These are phyloP conservation scores for Myoxocephalus aenaeus DNA, from an alignment of 2,797 vertebrate genomes.

Conservation along the genomic window DNA sequence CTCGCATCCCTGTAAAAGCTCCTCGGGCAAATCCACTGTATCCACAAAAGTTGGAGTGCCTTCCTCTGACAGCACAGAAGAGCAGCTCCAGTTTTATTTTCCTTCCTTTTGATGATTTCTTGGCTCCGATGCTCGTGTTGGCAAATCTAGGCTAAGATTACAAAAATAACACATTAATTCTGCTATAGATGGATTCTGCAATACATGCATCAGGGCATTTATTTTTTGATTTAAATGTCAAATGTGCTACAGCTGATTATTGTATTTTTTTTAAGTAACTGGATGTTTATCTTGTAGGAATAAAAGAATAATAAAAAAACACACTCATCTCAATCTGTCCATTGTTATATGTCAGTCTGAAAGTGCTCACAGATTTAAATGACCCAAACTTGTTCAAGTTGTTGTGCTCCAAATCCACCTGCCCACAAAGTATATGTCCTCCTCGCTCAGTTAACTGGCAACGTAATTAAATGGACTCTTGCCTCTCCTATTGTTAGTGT, in stretches of 20 bases:
- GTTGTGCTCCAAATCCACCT: neutral
- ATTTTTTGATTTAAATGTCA: conserved; percentile 37
- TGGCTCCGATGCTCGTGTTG: conserved; percentile 55
- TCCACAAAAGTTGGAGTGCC: conserved; percentile 50
- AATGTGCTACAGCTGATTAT: conserved; percentile 13
- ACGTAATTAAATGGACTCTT: conserved; percentile 35
- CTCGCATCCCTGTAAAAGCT: conserved; percentile 36
- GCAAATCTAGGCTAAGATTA: conserved; percentile 64
- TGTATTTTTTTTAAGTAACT: conserved; percentile 4
- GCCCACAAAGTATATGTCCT: neutral
- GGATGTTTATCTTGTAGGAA: neutral
- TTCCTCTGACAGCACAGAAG: conserved; percentile 60
- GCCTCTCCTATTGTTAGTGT: conserved; percentile 42
- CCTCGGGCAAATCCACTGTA: conserved; percentile 42
- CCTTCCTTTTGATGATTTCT: conserved; percentile 62
- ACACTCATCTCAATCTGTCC: neutral
- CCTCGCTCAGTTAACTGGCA: conserved; percentile 8
- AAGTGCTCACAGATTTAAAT: conserved; percentile 8
- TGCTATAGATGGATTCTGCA: conserved; percentile 35
- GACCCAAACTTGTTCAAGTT: neutral
- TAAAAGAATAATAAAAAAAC: neutral
- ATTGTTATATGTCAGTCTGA: neutral
- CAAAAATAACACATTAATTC: conserved; percentile 63
- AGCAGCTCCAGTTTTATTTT: conserved; percentile 46
- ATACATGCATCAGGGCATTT: conserved; percentile 32